Base-by-base conservation (phyloP, 2,797 vertebrate genomes). In the Phalloptychus januarius region DNA sequence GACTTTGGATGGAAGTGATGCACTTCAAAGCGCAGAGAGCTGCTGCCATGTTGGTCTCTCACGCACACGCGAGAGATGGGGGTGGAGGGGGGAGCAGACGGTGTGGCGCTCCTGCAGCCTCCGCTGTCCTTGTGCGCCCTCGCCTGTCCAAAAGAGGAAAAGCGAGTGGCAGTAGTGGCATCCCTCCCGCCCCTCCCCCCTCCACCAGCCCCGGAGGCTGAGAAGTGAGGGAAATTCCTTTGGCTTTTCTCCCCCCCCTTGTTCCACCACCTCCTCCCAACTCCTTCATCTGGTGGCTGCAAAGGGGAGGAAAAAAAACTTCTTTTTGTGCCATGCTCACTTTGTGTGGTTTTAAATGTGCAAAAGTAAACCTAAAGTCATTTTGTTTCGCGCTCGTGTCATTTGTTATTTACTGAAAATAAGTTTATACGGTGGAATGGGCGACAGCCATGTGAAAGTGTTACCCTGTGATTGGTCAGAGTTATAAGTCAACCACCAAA, bases 41-140 rank as follows among this genome's bases (percentile, higher is more conserved):
- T 54, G 33, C 46, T 54, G 48, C 36, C 71, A 73, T 73, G 71
- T 50, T 74, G 72, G 50, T 52, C 25, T 87, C 38, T 77, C 76
- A 58, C 28, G n/a, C 23, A 48, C 16, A 40, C 79, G 75, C 75
- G 70, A 74, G 71, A 77, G 78, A 74, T 74, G 54, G 16, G 6
- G 50, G 7, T 1, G 23, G 2, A 76, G 58, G 31, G 65, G 23
- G 5, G 5, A 70, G 67, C 74, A 61, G 75, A 69, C 54, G 52
- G 61, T 18, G 65, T 18, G 65, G 54, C 44, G 85, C 74, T 75
- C 36, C 44, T 15, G 76, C 77, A 90, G 87, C 83, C 94, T 94
- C 90, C 74, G 92, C 94, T 96, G 95, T 95, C 94, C 95, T 96
- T 92, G 95, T 92, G 95, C 95, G 96, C 96, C 96, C 95, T 96